Evolutionary conservation across 2,888 invertebrate species (phyloP), one percentile per base, ranked within the genome.

Genomic region (Noctua janthe): DNA sequence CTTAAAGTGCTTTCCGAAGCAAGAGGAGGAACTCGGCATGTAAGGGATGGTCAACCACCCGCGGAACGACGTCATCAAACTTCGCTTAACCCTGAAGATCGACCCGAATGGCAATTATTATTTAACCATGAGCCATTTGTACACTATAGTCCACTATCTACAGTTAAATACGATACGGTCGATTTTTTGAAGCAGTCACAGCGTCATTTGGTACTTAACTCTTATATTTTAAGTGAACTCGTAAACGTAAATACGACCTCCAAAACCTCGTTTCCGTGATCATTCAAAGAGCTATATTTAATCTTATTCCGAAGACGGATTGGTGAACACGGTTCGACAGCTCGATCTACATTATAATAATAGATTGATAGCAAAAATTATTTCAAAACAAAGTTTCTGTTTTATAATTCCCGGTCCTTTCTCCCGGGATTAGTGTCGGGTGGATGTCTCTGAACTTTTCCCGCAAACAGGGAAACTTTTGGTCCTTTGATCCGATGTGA

Each of bases 381-480:
- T 81, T 73, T 59, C 8, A 23, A 71, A 87, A 87, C 71, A 74
- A 74, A 85, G 67, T 81, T 76, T 47, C 71, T 54, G 70, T 86
- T 87, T 82, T 90, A 87, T 89, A 90, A 90, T 89, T 82, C 82
- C 71, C 82, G 64, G 79, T 80, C 78, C 79, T 84, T 81, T 88
- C 78, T 78, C 80, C 39, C 80, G 76, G 84, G 89, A 89, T 89
- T 89, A 89, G 84, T 89, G 90, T 87, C 86, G 71, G 81, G 82
- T 72, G 85, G 73, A 89, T 84, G 71, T 78, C 82, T 82, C 78
- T 78, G 23, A 64, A 89, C 56, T 82, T 89, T 87, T 77, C 76
- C 80, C 81, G 80, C 88, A 82, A 87, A 87, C 83, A 83, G 77
- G 79, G 72, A 86, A 88, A 85, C 82, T 90, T 81, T 78, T 43